Evolutionary conservation across 2,113 vertebrate genomes (phyloP), one percentile per base, ranked within the genome.

Genomic region (Illadopsis cleaveri): DNA sequence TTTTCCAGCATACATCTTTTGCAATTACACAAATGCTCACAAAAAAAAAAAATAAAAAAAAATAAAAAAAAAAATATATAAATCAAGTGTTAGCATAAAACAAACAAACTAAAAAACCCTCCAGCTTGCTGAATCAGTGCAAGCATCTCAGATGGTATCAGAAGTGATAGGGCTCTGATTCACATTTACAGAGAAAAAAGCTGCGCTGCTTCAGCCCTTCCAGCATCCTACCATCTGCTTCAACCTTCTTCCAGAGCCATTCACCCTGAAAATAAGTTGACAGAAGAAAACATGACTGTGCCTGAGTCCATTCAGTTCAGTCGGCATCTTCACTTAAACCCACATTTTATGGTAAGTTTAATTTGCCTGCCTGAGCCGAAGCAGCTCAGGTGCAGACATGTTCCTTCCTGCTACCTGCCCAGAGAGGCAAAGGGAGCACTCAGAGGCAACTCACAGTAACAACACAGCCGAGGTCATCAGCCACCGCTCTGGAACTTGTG

Each of bases 151-250:
- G 92, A 83, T 15, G 45, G 48, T 31, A 94, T 78, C 86, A 78
- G 47, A 83, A 93, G 56, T 31, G 82, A 93, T 7, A 83, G 82
- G 44, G 80, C 72, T 92, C 76, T 97, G 96, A 93, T 87, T 96
- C 96, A 96, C 45, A 10, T 90, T 86, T 51, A 92, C 56, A 89
- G 93, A 80, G 81, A 94, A 88, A 90, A 96, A 92, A 79, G 76
- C 89, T 62, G 66, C 66, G 42, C 37, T 80, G 88, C 71, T 62
- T 83, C 86, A 94, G 89, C 82, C 92, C 86, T 95, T 90, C 71
- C 13, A 13, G 93, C 94, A 90, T 66, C 72, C 82, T 44, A 86
- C 93, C 93, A 96, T 93, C 95, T 97, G 95, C 80, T 94, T 64
- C 86, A 95, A 58, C 76, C 69, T 86, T 80, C 93, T 71, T 65